Evolutionary conservation across 2,888 invertebrate genomes (phyloP).

Genomic region (Troglohyphantes excavatus): DNA sequence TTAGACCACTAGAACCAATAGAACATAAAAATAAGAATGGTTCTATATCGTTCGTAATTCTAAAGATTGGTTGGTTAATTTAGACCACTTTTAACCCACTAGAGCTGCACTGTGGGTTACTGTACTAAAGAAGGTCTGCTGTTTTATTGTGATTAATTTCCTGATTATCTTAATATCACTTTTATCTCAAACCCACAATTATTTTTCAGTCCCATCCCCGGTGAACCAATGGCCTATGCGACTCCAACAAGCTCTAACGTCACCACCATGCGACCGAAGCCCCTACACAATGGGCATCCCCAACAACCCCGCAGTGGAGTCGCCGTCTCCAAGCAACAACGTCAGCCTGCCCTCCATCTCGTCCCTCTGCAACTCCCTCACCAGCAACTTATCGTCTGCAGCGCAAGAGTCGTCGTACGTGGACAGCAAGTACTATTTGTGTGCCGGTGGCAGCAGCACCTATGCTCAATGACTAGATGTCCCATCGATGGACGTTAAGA

Average conservation of each 20-base stretch:
- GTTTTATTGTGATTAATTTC: no score
- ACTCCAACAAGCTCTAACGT: conserved; percentile 20
- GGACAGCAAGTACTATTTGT: conserved; percentile 65
- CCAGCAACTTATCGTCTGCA: background rate
- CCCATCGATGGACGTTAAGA: background rate
- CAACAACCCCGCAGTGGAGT: conserved; percentile 12
- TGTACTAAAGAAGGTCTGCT: no score
- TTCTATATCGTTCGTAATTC: no score
- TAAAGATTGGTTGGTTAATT: no score
- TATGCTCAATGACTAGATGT: conserved; percentile 41
- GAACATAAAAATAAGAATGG: no score
- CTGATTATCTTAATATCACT: no score
- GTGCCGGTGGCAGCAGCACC: conserved; percentile 37
- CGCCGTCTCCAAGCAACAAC: conserved; percentile 16
- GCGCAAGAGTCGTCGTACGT: conserved; percentile 39
- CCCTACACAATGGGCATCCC: conserved; percentile 6
- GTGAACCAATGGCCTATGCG: conserved; percentile 41
- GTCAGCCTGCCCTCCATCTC: conserved; percentile 66
- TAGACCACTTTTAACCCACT: no score
- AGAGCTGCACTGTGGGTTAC: no score
- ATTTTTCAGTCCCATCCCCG: conserved; percentile 28
- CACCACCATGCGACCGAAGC: conserved; percentile 48
- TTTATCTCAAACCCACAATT: no score
- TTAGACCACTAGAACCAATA: no score
- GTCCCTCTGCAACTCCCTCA: conserved; percentile 56